These are phyloP conservation scores for Melanostoma scalare DNA, from an alignment of 2,888 invertebrate genomes.

Conservation along the genomic window DNA sequence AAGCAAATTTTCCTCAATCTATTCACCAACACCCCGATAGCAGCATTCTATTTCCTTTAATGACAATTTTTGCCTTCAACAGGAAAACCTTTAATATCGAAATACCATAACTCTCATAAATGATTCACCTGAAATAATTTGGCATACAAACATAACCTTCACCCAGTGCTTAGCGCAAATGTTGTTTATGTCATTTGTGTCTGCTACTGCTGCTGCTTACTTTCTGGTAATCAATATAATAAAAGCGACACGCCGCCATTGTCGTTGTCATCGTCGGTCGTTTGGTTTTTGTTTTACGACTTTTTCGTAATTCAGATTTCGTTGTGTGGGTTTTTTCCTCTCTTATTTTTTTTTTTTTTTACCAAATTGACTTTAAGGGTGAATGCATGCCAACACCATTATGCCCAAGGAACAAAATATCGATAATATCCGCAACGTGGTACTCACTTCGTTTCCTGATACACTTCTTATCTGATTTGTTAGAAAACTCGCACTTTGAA, in stretches of 20 bases:
- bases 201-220: slow-evolving; percentile 1
- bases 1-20: slow-evolving; percentile 34
- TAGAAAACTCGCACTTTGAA: slow-evolving; percentile 45
- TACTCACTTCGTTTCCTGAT: slow-evolving; percentile 1
- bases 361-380: background rate
- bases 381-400: slow-evolving; percentile 34
- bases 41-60: slow-evolving; percentile 21
- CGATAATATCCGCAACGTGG: slow-evolving; percentile 52
- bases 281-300: slow-evolving; percentile 36
- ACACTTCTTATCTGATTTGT: slow-evolving; percentile 36
- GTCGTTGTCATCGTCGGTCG: slow-evolving; percentile 10
- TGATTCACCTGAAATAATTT: slow-evolving; percentile 59
- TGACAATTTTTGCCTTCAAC: background rate
- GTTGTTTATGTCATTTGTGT: slow-evolving; percentile 45
- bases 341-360: too few species aligned
- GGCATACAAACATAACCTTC: slow-evolving; percentile 46
- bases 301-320: slow-evolving; percentile 50
- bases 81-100: slow-evolving; percentile 19
- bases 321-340: background rate
- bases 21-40: slow-evolving; percentile 8
- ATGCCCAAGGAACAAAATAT: slow-evolving; percentile 46
- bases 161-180: slow-evolving; percentile 37
- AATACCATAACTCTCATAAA: slow-evolving; percentile 38
- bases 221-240: slow-evolving; percentile 53
- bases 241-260: slow-evolving; percentile 36